phyloP scores from a whole-genome alignment of 2,113 vertebrate species.

The Ceyx melanurus region DNA sequence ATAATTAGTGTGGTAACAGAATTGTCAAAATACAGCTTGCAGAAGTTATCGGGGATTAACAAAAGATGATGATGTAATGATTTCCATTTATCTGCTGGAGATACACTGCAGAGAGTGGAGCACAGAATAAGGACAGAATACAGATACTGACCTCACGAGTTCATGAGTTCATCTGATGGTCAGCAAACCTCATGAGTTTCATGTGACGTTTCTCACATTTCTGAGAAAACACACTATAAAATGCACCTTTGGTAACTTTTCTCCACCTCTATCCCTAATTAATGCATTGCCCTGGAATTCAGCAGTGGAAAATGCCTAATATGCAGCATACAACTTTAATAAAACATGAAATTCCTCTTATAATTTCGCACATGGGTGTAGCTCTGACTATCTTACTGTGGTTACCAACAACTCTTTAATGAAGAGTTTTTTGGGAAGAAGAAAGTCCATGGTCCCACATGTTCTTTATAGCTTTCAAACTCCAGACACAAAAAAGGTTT shows the following conservation, averaged over 20 bases:
- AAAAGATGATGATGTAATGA: not conserved
- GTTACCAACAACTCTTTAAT: not conserved
- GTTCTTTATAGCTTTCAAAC: not conserved
- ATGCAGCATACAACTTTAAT: not conserved
- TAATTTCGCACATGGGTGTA: not conserved
- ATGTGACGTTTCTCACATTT: not conserved
- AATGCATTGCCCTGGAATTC: not conserved
- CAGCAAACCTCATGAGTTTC: not conserved
- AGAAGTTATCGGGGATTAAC: not conserved
- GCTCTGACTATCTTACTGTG: not conserved
- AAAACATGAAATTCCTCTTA: not conserved
- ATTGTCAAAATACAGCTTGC: not conserved
- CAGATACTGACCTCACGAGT: not conserved
- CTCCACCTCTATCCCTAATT: not conserved
- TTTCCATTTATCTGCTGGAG: not conserved
- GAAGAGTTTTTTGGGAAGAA: not conserved
- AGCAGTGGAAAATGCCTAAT: not conserved
- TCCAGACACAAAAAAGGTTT: not conserved
- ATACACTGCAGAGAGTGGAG: not conserved
- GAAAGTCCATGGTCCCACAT: not conserved
- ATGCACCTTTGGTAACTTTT: not conserved
- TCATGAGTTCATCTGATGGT: not conserved
- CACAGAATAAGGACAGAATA: not conserved
- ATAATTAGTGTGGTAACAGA: slow-evolving; percentile 38
- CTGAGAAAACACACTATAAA: not conserved